Conservation (phyloP, 2,888 invertebrate species). For the Lycaena phlaeas region DNA sequence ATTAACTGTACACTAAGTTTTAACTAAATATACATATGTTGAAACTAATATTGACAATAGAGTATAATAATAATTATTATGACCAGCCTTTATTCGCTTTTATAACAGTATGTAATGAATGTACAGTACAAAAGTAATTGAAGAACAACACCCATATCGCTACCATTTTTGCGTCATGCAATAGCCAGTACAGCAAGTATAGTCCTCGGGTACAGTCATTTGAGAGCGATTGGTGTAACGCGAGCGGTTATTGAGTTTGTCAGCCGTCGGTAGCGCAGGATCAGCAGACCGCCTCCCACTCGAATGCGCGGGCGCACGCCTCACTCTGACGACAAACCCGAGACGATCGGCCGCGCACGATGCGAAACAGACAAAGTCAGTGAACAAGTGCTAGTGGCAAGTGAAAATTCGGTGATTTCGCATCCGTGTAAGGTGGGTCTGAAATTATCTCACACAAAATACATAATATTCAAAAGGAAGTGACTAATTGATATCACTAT, state of each 20-base stretch:
- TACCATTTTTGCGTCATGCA: too few species aligned
- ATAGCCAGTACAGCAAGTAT: background rate
- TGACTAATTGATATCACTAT: background rate
- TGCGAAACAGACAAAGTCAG: slow-evolving; percentile 30
- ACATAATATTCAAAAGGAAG: background rate
- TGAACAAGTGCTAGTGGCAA: slow-evolving; percentile 42
- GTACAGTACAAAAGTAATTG: too few species aligned
- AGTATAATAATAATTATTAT: too few species aligned
- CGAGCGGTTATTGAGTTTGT: slow-evolving; percentile 25
- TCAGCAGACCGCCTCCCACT: slow-evolving; percentile 34
- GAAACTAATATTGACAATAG: too few species aligned
- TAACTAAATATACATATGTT: too few species aligned
- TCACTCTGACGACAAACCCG: slow-evolving; percentile 46
- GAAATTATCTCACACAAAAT: background rate
- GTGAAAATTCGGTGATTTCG: slow-evolving; percentile 22
- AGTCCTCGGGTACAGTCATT: slow-evolving; percentile 9
- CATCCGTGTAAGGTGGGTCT: slow-evolving; percentile 39
- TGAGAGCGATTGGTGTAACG: slow-evolving; percentile 14
- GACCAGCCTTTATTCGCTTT: too few species aligned
- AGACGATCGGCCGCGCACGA: slow-evolving; percentile 47
- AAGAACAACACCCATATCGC: too few species aligned
- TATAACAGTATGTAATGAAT: too few species aligned
- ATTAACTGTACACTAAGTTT: too few species aligned
- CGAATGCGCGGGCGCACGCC: slow-evolving; percentile 47
- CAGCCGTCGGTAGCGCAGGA: slow-evolving; percentile 41